Evolutionary conservation across 2,113 vertebrate species (phyloP).

Genomic region (Ancistrus triradiatus): DNA sequence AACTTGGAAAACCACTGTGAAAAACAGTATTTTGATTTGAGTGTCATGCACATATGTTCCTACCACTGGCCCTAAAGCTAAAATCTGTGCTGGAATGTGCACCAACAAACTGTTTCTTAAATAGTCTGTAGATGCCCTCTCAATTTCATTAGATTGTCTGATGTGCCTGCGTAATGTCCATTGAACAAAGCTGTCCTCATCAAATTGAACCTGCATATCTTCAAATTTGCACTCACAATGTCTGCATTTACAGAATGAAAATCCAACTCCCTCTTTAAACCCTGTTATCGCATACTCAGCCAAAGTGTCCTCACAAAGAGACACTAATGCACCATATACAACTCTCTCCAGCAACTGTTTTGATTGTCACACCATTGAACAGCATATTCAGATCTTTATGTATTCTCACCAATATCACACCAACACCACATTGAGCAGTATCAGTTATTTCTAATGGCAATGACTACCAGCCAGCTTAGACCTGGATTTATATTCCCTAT

Average conservation of each 20-base stretch:
- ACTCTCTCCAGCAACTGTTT: neutral
- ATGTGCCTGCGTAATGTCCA: conserved; percentile 7
- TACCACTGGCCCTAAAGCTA: conserved; percentile 8
- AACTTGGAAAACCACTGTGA: conserved; percentile 16
- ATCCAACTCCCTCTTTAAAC: conserved; percentile 38
- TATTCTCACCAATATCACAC: conserved; percentile 8
- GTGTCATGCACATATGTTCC: conserved; percentile 5
- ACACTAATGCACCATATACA: conserved; percentile 2
- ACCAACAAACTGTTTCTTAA: conserved; percentile 23
- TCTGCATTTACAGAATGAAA: conserved; percentile 27
- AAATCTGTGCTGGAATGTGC: conserved; percentile 7
- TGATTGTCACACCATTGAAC: conserved; percentile 12
- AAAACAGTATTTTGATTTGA: conserved; percentile 21
- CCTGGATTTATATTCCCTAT: conserved; percentile 24
- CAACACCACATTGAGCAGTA: conserved; percentile 15
- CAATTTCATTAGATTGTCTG: conserved; percentile 24
- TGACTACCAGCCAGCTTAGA: conserved; percentile 7
- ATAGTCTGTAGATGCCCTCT: conserved; percentile 11
- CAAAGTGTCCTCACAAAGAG: conserved; percentile 30
- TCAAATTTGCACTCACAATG: conserved; percentile 38
- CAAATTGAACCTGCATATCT: conserved; percentile 26
- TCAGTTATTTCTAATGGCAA: conserved; percentile 18
- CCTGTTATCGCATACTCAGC: conserved; percentile 31
- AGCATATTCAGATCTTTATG: conserved; percentile 8
- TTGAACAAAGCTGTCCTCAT: conserved; percentile 25